These are phyloP conservation scores for Drosophila paranaensis DNA, from an alignment of 2,888 invertebrate species.

Conservation along the genomic window DNA sequence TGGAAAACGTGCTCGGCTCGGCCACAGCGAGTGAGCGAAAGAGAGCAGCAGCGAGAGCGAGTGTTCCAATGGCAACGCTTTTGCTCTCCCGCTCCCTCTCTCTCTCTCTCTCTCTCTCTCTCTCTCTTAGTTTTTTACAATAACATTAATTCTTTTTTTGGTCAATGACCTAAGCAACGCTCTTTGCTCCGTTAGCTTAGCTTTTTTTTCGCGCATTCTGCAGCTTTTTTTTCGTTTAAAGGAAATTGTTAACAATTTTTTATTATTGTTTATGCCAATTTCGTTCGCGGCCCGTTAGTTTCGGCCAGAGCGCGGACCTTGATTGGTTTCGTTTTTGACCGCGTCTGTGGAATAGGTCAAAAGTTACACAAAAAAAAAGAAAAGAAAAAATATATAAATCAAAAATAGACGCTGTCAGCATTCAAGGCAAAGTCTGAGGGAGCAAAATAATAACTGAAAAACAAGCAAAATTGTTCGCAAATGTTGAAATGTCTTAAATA, in stretches of 20 bases:
- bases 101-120: not conserved
- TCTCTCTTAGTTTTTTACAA: conserved; percentile 33
- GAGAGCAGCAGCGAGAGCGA: conserved; percentile 22
- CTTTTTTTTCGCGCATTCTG: conserved; percentile 42
- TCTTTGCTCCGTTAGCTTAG: conserved; percentile 59
- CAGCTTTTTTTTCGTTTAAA: conserved; percentile 21
- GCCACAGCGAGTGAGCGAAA: conserved; percentile 11
- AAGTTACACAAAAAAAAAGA: not conserved
- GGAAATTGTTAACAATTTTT: conserved; percentile 42
- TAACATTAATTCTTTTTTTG: conserved; percentile 71
- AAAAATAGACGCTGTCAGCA: conserved; percentile 21
- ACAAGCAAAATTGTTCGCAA: not conserved
- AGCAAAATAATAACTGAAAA: conserved; percentile 15
- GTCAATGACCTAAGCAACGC: conserved; percentile 75
- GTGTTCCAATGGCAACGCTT: conserved; percentile 15
- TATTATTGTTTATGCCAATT: conserved; percentile 42
- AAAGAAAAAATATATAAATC: not conserved
- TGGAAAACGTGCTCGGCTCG: conserved; percentile 67
- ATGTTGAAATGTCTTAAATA: conserved; percentile 16
- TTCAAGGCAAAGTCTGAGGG: conserved; percentile 35
- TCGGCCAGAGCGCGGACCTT: conserved; percentile 41
- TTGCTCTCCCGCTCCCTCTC: conserved; percentile 4
- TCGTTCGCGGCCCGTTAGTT: conserved; percentile 40
- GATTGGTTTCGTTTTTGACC: conserved; percentile 39
- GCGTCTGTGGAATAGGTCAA: conserved; percentile 30